These are phyloP conservation scores for Dicrurus megarhynchus DNA, from an alignment of 2,113 vertebrate genomes.

Conservation along the genomic window DNA sequence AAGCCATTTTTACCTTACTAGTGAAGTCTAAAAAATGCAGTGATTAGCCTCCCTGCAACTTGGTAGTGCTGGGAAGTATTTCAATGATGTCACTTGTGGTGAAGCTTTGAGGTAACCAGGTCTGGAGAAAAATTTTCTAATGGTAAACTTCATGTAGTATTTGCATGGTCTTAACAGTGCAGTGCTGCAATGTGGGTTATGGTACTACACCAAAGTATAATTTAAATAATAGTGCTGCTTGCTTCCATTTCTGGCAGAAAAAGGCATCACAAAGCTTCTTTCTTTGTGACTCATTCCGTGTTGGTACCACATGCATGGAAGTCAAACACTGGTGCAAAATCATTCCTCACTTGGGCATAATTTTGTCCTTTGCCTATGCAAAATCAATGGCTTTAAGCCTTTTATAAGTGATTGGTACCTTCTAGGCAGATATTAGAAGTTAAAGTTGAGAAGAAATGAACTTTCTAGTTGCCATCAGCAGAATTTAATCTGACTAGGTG, in stretches of 20 bases:
- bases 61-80: background rate
- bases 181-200: background rate
- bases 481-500: constrained; percentile 59
- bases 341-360: background rate
- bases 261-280: background rate
- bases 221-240: background rate
- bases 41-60: background rate
- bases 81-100: background rate
- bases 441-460: constrained; percentile 33
- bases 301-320: background rate
- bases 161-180: background rate
- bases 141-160: background rate
- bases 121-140: background rate
- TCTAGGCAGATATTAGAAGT: background rate
- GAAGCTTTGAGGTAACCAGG: background rate
- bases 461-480: constrained; percentile 17
- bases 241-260: background rate
- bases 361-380: background rate
- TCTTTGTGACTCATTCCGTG: background rate
- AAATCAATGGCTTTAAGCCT: background rate
- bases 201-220: background rate
- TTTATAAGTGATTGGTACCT: constrained; percentile 16
- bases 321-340: background rate
- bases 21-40: background rate
- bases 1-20: background rate